phyloP scores from a whole-genome alignment of 1,140 invertebrate species.

The Pomacea maculata region DNA sequence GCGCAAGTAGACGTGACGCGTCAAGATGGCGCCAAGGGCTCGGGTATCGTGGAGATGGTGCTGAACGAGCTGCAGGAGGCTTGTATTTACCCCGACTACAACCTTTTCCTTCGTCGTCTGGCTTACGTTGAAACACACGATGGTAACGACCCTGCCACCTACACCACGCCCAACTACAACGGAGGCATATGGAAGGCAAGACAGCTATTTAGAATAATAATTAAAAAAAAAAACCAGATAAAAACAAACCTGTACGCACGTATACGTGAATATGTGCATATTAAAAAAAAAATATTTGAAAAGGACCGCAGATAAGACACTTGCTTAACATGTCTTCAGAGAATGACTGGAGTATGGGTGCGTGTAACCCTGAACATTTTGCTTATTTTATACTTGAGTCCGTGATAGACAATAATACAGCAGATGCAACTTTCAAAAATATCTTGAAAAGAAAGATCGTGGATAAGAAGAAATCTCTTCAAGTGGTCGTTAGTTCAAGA shows the following conservation, averaged over 20 bases:
- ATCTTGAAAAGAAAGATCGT: no score
- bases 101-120: constrained; percentile 39
- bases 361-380: no score
- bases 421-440: no score
- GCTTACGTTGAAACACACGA: constrained; percentile 47
- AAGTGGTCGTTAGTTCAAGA: no score
- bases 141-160: constrained; percentile 32
- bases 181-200: constrained; percentile 54
- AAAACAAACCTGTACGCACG: no score
- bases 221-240: no score
- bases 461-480: no score
- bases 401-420: no score
- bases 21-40: constrained; percentile 24
- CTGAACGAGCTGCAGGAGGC: constrained; percentile 30
- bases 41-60: constrained; percentile 40
- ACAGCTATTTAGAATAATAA: no score
- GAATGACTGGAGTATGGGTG: no score
- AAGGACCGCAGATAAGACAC: not conserved
- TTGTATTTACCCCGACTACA: constrained; percentile 45
- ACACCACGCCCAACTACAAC: constrained; percentile 30
- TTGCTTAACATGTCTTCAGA: no score
- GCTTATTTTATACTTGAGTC: no score
- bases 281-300: not conserved
- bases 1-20: constrained; percentile 30
- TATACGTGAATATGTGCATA: not conserved